Percentiles rank a stretch among this genome's conserved stretches.
Conservation (phyloP, 1,140 invertebrate species). For the Proctacanthus coquilletti region DNA sequence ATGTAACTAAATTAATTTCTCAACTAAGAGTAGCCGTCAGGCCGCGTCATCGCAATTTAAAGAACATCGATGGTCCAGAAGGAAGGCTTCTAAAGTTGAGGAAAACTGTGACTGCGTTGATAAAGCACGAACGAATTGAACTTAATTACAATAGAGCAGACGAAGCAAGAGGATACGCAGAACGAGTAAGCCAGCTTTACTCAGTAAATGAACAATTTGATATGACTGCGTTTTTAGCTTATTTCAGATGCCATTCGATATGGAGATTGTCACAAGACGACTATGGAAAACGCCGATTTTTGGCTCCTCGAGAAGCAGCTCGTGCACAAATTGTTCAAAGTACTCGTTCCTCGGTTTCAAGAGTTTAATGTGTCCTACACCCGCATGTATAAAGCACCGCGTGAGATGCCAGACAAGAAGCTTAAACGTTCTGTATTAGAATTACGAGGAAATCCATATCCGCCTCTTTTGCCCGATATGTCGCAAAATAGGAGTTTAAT, state of each 20-base stretch:
- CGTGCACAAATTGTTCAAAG: constrained; percentile 86
- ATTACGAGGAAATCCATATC: constrained; percentile 58
- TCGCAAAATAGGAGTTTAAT: constrained; percentile 43
- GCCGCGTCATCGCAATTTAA: constrained; percentile 43
- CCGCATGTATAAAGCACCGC: constrained; percentile 51
- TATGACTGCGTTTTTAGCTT: constrained; percentile 55
- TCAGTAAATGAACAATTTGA: background rate
- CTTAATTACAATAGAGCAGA: constrained; percentile 55
- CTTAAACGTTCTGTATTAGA: constrained; percentile 53
- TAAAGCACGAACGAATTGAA: constrained; percentile 83
- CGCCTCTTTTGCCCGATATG: constrained; percentile 37
- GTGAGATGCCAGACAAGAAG: constrained; percentile 36
- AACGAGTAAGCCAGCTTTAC: constrained; percentile 57
- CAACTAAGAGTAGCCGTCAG: constrained; percentile 49
- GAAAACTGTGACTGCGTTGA: constrained; percentile 66
- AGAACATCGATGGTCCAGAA: constrained; percentile 48
- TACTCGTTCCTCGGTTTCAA: constrained; percentile 67
- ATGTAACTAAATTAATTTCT: constrained; percentile 53
- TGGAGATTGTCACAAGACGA: constrained; percentile 67
- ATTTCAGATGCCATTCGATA: constrained; percentile 76
- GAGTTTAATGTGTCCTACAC: constrained; percentile 56
- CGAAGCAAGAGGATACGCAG: constrained; percentile 78
- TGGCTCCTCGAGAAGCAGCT: constrained; percentile 82
- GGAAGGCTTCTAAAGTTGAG: constrained; percentile 60
- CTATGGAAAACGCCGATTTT: constrained; percentile 79